Base-by-base conservation (phyloP, 1,140 invertebrate genomes). In the Babylonia areolata region DNA sequence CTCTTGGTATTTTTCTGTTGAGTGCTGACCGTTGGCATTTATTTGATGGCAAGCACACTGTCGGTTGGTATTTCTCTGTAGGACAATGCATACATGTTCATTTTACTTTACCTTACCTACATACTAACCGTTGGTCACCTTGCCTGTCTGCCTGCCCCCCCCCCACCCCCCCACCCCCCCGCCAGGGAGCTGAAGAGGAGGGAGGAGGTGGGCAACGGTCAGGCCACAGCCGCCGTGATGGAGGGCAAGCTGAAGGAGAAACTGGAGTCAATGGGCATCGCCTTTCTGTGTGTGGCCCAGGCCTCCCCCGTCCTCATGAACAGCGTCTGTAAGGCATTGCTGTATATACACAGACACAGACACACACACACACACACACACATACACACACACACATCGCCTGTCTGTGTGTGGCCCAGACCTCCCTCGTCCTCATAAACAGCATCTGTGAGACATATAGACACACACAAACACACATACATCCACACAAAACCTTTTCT, bases 201-300 rank as follows among this genome's bases (percentile, higher is more conserved):
- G 42, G 84, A 88, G 46, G 64, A 85, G 28, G 78, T 28, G 2
- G 33, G 51, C 33, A 71, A 39, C 23, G 85, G 83, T 20, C 83
- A 86, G 28, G 87, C 88, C 64, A 90, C 90, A 31, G 88, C 92
- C 0, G 90, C 93, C 20, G 90, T 92, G 11, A 93, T 93, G 93
- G 93, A 93, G 84, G 93, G 93, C 28, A 93, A 93, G 87, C 85
- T 93, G 77, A 93, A 93, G 83, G 93, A 93, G 86, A 93, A 93
- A 81, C 81, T 94, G n/a, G 93, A 94, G 80, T 94, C 92, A 37
- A 88, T 91, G 81, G 92, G 91, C 20, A 91, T 94, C 28, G 93
- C 89, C 11, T 92, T 88, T 82, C 86, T 94, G 5, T 93, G 92
- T 88, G 54, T 94, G 28, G 88, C 92, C 39, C 90, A 92, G 85